Percentiles rank a stretch among this genome's conserved stretches.
Conservation (phyloP, 2,888 invertebrate genomes). For the Tricholauxania praeusta region DNA sequence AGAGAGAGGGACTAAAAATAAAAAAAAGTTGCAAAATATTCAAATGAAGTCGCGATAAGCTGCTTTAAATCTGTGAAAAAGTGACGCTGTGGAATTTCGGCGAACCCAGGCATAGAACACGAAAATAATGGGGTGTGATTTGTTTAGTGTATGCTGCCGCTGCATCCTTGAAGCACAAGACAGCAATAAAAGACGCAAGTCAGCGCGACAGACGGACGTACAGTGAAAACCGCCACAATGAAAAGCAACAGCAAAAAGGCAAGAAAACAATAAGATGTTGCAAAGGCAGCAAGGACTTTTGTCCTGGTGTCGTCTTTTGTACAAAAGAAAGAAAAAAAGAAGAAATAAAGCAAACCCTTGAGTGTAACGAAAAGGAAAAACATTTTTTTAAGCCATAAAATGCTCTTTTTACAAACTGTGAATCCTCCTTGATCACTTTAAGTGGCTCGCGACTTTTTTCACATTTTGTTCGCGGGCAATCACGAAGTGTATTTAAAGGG, state of each 20-base stretch:
- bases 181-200: conserved; percentile 12
- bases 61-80: conserved; percentile 66
- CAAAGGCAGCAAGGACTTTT: conserved; percentile 35
- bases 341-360: neutral
- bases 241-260: conserved; percentile 40
- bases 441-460: conserved; percentile 57
- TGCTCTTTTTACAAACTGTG: conserved; percentile 65
- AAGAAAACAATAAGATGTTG: neutral
- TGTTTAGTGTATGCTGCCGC: conserved; percentile 53
- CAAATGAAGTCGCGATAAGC: conserved; percentile 68
- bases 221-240: neutral
- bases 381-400: conserved; percentile 59
- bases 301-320: conserved; percentile 15
- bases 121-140: conserved; percentile 62
- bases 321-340: too few relatives aligned
- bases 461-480: conserved; percentile 52
- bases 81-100: conserved; percentile 50
- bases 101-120: conserved; percentile 23
- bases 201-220: conserved; percentile 5
- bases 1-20: conserved; percentile 7
- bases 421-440: conserved; percentile 67
- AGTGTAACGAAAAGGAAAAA: conserved; percentile 21
- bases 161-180: conserved; percentile 8
- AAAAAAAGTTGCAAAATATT: conserved; percentile 55
- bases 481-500: conserved; percentile 61